A percentile compares a stretch with the other conserved stretches of the same genome.
Conservation (phyloP, 2,888 invertebrate genomes). For the Holacanthella duospinosa region DNA sequence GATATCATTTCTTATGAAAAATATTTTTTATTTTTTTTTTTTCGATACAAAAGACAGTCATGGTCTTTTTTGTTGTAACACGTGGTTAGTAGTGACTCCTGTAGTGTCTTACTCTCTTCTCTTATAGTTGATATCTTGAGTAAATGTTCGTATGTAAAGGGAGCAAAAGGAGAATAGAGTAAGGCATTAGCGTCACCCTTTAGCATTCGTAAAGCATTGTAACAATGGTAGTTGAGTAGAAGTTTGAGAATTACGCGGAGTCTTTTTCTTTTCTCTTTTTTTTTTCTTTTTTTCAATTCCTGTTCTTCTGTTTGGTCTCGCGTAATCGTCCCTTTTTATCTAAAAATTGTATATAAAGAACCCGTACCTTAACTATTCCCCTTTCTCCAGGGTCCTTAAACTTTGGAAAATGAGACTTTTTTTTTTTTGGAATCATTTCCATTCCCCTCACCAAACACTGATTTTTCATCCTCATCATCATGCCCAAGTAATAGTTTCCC, state of each 20-base stretch:
- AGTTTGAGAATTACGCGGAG: too few species aligned
- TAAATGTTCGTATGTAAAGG: background rate
- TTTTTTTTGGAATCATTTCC: background rate
- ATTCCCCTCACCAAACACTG: background rate
- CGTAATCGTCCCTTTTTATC: background rate
- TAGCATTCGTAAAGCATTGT: constrained; percentile 4
- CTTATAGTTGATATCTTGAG: background rate
- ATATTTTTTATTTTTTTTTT: too few species aligned
- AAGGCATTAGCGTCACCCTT: constrained; percentile 3
- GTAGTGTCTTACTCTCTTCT: background rate
- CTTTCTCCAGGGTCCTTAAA: background rate
- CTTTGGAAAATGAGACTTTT: background rate
- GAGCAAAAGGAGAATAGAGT: too few species aligned
- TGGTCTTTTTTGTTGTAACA: too few species aligned
- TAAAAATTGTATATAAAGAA: background rate
- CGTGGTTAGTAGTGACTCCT: too few species aligned
- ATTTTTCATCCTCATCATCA: constrained; percentile 3
- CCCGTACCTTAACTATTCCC: background rate
- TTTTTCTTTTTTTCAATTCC: background rate
- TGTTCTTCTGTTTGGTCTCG: background rate
- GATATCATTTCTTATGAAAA: too few species aligned
- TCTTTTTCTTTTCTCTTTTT: too few species aligned
- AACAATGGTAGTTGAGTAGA: background rate
- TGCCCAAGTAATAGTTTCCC: background rate
- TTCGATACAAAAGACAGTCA: too few species aligned